These are phyloP conservation scores for Drosophila bocqueti DNA, from an alignment of 1,140 invertebrate genomes.

Conservation along the genomic window DNA sequence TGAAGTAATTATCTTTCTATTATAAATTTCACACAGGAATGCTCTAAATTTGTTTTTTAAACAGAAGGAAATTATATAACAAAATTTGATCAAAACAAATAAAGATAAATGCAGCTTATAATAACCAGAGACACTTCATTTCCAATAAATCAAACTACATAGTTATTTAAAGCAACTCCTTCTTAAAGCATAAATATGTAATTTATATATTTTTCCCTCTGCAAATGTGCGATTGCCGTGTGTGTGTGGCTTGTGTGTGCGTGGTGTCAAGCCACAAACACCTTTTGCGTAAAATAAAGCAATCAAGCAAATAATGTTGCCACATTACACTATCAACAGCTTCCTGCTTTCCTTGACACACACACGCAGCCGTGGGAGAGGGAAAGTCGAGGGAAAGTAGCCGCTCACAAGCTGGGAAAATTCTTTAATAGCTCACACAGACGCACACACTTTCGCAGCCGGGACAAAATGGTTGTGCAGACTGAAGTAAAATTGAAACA, in stretches of 20 bases:
- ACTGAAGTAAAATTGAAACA: slow-evolving; percentile 82
- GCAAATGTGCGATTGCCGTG: slow-evolving; percentile 4
- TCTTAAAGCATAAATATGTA: neutral
- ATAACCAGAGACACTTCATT: neutral
- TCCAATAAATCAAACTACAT: neutral
- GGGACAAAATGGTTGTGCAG: slow-evolving; percentile 61
- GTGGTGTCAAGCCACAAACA: slow-evolving; percentile 81
- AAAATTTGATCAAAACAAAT: neutral
- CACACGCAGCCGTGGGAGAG: slow-evolving; percentile 8
- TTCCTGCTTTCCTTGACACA: slow-evolving; percentile 62
- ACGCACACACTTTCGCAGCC: slow-evolving; percentile 24
- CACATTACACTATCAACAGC: slow-evolving; percentile 84
- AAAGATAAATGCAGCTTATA: neutral
- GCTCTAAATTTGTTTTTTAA: neutral
- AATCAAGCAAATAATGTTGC: slow-evolving; percentile 84
- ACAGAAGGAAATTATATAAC: neutral
- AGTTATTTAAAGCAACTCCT: neutral
- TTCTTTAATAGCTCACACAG: slow-evolving; percentile 63
- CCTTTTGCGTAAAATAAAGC: slow-evolving; percentile 84
- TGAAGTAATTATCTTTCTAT: neutral
- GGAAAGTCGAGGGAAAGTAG: slow-evolving; percentile 24
- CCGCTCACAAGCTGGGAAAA: slow-evolving; percentile 46
- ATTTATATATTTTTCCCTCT: slow-evolving; percentile 11
- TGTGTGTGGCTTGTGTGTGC: slow-evolving; percentile 29
- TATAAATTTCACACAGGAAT: neutral